phyloP scores from a whole-genome alignment of 2,888 invertebrate genomes.

The Copidosoma aretas region DNA sequence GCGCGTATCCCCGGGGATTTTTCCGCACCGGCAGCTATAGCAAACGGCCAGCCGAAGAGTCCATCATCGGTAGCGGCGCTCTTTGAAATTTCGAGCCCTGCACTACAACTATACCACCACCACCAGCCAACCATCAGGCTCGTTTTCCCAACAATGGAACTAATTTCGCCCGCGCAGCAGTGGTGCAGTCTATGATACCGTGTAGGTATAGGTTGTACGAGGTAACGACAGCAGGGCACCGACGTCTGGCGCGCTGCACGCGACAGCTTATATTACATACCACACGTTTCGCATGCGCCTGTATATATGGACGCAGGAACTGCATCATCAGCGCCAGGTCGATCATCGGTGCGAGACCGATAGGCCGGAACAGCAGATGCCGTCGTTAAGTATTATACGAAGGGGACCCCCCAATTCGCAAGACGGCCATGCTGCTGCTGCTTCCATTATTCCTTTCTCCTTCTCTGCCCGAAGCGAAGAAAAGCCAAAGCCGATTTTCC shows the following conservation, averaged over 20 bases:
- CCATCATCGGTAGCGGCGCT: not conserved
- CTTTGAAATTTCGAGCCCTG: not conserved
- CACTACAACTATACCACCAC: no score
- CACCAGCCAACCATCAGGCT: no score
- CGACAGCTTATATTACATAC: not conserved
- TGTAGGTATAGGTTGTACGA: conserved; percentile 5
- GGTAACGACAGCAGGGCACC: not conserved
- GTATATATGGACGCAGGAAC: no score
- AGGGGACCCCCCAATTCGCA: conserved; percentile 25
- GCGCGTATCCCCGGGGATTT: not conserved
- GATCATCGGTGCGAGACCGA: conserved; percentile 11
- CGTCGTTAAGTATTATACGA: no score
- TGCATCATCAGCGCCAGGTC: conserved; percentile 17
- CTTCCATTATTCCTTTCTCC: not conserved
- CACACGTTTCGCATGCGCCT: no score
- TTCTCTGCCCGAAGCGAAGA: not conserved
- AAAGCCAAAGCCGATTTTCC: not conserved
- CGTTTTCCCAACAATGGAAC: not conserved
- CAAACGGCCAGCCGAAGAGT: no score
- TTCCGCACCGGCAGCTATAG: no score
- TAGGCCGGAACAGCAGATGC: not conserved
- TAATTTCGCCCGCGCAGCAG: conserved; percentile 4
- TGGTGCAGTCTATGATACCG: conserved; percentile 5
- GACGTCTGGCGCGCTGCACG: not conserved
- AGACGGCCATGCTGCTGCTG: not conserved